Conservation (phyloP, 2,888 invertebrate species). For the Volucella bombylans region DNA sequence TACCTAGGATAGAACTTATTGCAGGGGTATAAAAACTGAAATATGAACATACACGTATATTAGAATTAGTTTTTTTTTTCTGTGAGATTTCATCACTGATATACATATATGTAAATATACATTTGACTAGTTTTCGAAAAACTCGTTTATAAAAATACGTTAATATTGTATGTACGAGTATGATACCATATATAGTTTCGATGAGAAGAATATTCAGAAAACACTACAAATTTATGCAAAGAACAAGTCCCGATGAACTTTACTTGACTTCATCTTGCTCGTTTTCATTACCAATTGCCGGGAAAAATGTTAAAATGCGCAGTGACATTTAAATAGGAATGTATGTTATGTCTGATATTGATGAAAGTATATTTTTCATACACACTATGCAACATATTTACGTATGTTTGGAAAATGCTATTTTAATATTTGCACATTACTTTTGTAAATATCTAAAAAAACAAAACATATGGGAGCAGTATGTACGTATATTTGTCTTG, state of each 20-base stretch:
- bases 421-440: no score
- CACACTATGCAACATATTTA: no score
- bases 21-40: no score
- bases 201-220: background rate
- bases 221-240: background rate
- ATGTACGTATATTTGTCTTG: no score
- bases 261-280: background rate
- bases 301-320: slow-evolving; percentile 2
- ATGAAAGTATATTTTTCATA: no score
- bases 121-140: slow-evolving; percentile 35
- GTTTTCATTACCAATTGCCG: background rate
- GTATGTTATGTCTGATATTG: no score
- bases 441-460: no score
- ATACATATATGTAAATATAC: background rate
- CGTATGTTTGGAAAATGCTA: no score
- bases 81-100: slow-evolving; percentile 20
- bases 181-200: no score
- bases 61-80: background rate
- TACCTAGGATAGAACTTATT: background rate
- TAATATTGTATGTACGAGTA: background rate
- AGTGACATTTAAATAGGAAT: background rate
- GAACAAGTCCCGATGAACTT: slow-evolving; percentile 7
- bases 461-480: no score
- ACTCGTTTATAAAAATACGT: slow-evolving; percentile 29
- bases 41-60: no score